These are phyloP conservation scores for Sciaenops ocellatus DNA, from an alignment of 2,797 vertebrate species.

Conservation along the genomic window DNA sequence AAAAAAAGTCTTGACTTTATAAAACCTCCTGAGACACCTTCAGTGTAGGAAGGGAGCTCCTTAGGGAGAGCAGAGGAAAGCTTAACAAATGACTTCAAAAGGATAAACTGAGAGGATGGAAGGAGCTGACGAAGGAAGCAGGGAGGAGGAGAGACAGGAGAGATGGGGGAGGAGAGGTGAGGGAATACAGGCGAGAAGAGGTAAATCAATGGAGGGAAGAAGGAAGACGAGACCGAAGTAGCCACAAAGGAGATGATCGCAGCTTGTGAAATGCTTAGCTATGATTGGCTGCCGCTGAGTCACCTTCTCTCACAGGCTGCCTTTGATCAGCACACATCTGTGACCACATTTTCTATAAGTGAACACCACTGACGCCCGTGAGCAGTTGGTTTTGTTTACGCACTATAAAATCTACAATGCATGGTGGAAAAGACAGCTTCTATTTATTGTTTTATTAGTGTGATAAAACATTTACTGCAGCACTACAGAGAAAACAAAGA, in stretches of 20 bases:
- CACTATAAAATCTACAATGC: not conserved
- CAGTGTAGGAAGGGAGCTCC: slow-evolving; percentile 52
- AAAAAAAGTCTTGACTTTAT: slow-evolving; percentile 24
- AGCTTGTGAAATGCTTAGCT: slow-evolving; percentile 18
- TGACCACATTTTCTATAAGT: not conserved
- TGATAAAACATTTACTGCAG: not conserved
- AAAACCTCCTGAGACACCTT: slow-evolving; percentile 50
- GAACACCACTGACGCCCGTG: not conserved
- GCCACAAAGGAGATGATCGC: slow-evolving; percentile 36
- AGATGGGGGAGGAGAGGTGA: slow-evolving; percentile 28
- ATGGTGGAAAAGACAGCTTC: not conserved
- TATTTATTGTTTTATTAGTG: not conserved
- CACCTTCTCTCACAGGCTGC: not conserved
- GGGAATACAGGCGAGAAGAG: slow-evolving; percentile 24
- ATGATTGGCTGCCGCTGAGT: slow-evolving; percentile 16
- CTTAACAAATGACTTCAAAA: slow-evolving; percentile 64
- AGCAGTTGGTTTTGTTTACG: not conserved
- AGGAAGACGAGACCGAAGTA: slow-evolving; percentile 17
- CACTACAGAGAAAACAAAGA: not conserved
- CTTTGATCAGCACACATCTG: slow-evolving; percentile 4
- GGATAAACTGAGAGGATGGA: slow-evolving; percentile 46
- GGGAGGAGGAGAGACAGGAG: slow-evolving; percentile 38
- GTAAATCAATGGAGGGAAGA: slow-evolving; percentile 42
- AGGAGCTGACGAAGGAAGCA: slow-evolving; percentile 33
- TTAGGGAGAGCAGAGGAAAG: slow-evolving; percentile 42